phyloP scores from a whole-genome alignment of 2,113 vertebrate species.

The Ciconia stormi region DNA sequence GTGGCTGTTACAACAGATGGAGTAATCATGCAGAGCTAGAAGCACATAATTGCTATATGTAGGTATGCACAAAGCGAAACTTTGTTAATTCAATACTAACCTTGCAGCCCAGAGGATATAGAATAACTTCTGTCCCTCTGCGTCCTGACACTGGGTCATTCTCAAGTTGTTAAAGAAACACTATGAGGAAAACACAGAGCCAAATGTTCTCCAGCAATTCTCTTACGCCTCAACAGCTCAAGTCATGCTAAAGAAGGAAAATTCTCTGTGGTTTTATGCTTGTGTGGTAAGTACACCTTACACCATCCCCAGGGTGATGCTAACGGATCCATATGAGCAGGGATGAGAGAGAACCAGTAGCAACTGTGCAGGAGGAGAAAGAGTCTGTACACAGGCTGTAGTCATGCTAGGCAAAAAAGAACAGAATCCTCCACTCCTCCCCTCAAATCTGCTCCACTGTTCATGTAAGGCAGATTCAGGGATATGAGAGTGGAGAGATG shows the following conservation, averaged over 20 bases:
- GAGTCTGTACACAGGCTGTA: neutral
- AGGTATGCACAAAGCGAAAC: neutral
- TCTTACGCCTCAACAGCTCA: neutral
- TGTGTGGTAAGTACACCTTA: neutral
- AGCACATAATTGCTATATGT: neutral
- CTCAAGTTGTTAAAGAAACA: neutral
- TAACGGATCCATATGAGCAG: neutral
- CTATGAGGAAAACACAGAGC: neutral
- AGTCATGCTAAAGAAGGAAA: neutral
- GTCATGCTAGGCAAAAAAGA: neutral
- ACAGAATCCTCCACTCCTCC: neutral
- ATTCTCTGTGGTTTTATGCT: neutral
- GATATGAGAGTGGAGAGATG: rapidly evolving
- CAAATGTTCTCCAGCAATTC: neutral
- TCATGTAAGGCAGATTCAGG: neutral
- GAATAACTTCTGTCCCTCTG: neutral
- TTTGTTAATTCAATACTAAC: neutral
- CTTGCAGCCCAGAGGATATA: neutral
- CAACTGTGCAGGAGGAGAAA: neutral
- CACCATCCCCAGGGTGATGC: neutral
- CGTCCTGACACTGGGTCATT: neutral
- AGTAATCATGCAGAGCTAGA: neutral
- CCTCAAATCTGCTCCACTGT: neutral
- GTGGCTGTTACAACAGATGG: neutral
- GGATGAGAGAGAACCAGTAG: neutral